These are phyloP conservation scores for Paguma larvata DNA, from an alignment of 2,797 vertebrate species.

Conservation along the genomic window DNA sequence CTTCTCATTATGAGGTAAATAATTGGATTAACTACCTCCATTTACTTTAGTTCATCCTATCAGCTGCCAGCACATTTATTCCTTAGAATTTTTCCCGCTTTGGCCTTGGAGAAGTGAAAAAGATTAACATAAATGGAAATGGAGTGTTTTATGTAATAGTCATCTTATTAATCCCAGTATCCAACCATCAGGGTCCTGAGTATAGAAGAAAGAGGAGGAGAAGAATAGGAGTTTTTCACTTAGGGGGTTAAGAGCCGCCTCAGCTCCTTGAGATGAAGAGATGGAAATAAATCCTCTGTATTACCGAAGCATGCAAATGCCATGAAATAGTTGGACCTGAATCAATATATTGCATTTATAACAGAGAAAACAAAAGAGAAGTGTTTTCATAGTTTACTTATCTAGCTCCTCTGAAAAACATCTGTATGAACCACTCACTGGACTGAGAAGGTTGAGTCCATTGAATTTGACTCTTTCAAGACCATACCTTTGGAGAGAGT, in stretches of 20 bases:
- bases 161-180: conserved; percentile 7
- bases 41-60: background rate
- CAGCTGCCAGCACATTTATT: background rate
- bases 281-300: conserved; percentile 84
- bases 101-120: conserved; percentile 37
- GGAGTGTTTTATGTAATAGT: conserved; percentile 3
- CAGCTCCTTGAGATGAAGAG: conserved; percentile 82
- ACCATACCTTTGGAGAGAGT: background rate
- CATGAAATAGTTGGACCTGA: conserved; percentile 79
- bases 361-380: conserved; percentile 73
- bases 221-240: conserved; percentile 9
- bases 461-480: conserved; percentile 35
- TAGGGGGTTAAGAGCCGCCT: conserved; percentile 66
- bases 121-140: background rate
- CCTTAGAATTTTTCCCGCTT: background rate
- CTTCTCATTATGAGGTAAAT: background rate
- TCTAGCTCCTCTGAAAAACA: conserved; percentile 78
- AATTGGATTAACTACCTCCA: background rate
- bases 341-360: conserved; percentile 87
- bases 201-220: conserved; percentile 52
- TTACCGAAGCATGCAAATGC: conserved; percentile 82
- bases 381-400: conserved; percentile 81
- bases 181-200: background rate
- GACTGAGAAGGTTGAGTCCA: conserved; percentile 44
- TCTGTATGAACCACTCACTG: background rate